Percentiles rank a stretch among this genome's conserved stretches.
phyloP scores from a whole-genome alignment of 2,888 invertebrate species.

The Poecilobothrus nobilitatus region DNA sequence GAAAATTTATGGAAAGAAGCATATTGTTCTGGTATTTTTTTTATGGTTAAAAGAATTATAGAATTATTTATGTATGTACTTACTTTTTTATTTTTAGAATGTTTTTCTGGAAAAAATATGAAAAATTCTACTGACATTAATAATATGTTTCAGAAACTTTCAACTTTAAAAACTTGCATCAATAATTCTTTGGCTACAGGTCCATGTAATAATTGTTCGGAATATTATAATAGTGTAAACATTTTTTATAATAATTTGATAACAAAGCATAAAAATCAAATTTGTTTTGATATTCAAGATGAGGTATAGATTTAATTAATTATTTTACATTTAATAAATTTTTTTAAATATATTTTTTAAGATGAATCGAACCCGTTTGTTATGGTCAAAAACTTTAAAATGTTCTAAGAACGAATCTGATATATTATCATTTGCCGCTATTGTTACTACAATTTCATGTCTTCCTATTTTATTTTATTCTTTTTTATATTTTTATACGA shows the following conservation, averaged over 20 bases:
- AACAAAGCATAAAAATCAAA: neutral
- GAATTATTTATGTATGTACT: too few species aligned
- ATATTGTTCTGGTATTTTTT: slow-evolving; percentile 29
- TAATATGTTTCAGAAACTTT: neutral
- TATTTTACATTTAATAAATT: too few species aligned
- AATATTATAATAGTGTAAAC: too few species aligned
- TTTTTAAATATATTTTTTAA: neutral
- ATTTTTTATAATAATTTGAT: neutral
- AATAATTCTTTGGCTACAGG: too few species aligned
- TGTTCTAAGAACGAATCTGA: neutral
- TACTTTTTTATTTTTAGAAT: too few species aligned
- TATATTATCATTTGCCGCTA: neutral
- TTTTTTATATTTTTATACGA: neutral
- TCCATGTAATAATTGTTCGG: too few species aligned
- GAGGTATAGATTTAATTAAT: too few species aligned
- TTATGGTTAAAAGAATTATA: too few species aligned
- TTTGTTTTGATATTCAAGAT: neutral
- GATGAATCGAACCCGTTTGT: neutral
- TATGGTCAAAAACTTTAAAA: neutral
- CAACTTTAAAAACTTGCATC: neutral
- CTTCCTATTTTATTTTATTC: neutral
- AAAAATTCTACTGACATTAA: too few species aligned
- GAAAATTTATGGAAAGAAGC: slow-evolving; percentile 31
- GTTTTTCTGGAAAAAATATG: too few species aligned
- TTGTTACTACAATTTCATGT: neutral